phyloP scores from a whole-genome alignment of 2,888 invertebrate genomes.

The Saturnia japonica region DNA sequence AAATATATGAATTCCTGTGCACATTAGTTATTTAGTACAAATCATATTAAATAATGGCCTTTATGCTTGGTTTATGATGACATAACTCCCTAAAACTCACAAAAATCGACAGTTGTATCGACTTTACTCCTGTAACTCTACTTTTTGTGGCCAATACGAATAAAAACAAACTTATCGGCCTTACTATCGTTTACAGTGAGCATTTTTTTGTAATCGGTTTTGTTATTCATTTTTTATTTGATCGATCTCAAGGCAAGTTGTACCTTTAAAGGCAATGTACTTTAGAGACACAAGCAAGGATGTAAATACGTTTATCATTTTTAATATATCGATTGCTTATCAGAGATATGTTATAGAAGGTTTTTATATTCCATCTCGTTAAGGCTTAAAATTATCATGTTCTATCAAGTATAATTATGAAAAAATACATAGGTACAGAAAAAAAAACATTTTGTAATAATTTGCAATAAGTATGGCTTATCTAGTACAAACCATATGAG shows the following conservation, averaged over 20 bases:
- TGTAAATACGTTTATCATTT: neutral
- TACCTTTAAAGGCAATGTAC: neutral
- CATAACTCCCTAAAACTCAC: too few species aligned
- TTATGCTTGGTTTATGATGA: too few species aligned
- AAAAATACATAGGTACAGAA: neutral
- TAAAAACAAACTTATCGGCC: neutral
- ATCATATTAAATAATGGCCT: too few species aligned
- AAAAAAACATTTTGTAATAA: neutral
- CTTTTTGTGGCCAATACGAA: neutral
- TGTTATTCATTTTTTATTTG: neutral
- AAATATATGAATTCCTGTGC: too few species aligned
- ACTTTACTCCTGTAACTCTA: too few species aligned
- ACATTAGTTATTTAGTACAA: too few species aligned
- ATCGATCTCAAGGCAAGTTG: neutral
- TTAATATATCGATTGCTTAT: neutral
- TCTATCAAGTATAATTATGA: neutral
- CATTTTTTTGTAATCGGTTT: neutral
- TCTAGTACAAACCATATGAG: neutral
- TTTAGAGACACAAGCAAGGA: neutral
- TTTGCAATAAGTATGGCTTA: neutral
- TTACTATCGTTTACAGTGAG: neutral
- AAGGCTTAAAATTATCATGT: neutral
- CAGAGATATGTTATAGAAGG: neutral
- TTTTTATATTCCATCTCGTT: too few species aligned
- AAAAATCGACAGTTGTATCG: too few species aligned